Evolutionary conservation across 2,888 invertebrate genomes (phyloP), one percentile per base, ranked within the genome.

Genomic region (Cepaea hortensis): DNA sequence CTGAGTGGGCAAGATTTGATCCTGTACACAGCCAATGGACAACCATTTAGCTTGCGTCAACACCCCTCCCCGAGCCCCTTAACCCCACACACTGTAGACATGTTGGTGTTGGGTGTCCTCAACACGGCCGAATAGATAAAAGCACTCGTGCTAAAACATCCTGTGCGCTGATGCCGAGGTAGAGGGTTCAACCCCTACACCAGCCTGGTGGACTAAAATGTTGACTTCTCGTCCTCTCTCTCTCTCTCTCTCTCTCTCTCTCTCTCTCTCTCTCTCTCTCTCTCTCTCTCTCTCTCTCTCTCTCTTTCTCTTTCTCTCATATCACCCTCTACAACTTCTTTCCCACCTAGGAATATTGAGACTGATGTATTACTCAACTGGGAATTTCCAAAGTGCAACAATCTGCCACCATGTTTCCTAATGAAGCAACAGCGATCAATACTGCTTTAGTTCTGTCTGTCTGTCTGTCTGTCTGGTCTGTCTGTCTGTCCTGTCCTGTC

Each of bases 201-300:
- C 35, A 35, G 0, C 35, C 35, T 35, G 35, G 35, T 35, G 35
- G 35, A 35, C 35, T 35, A 35, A 35, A 35, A 35, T 35, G 35
- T 35, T 35, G 35, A 35, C 35, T 35, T 35, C 35, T 35, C 35
- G 35, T 35, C 35, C 79, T 9, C 35, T 68, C n/a, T 79, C n/a
- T 80, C 18, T 80, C 55, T 72, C 80, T 85, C 72, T 76, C 62
- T 62, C n/a, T 62, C 23, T 76, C 46, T 76, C 76, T 76, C 62
- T 23, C n/a, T 35, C n/a, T 84, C 76, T 84, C 62, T 84, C 35
- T 62, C 65, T 84, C 61, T 84, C 76, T 76, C 76, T 62, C 62
- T 73, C 61, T 84, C 73, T 84, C 84, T 73, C 18, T 55, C 55
- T 85, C 68, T 79, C 65, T 79, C 79, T 68, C 79, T 85, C 79